Evolutionary conservation across 2,113 vertebrate species (phyloP).

Genomic region (Ceuthmochares aereus): DNA sequence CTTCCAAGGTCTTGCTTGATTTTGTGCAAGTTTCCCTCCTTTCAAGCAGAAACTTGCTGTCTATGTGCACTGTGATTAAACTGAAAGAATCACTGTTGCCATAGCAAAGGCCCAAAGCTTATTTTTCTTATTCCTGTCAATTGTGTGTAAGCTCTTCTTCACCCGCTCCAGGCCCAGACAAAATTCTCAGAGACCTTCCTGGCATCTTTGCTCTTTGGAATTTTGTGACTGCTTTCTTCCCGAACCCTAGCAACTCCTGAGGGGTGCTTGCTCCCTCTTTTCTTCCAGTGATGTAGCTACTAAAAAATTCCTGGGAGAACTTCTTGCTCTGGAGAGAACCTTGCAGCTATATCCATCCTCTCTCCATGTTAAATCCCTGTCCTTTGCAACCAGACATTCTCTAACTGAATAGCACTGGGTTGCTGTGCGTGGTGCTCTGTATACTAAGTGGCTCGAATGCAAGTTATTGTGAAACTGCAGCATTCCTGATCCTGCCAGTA

Average conservation of each 20-base stretch:
- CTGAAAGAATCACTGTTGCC: not conserved
- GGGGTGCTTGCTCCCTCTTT: not conserved
- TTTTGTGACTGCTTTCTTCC: not conserved
- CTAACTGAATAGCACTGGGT: not conserved
- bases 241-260: not conserved
- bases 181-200: not conserved
- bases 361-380: fast-evolving
- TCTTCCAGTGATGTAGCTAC: not conserved
- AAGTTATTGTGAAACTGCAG: conserved; percentile 24
- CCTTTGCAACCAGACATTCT: not conserved
- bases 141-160: not conserved
- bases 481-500: not conserved
- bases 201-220: not conserved
- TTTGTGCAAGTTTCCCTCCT: not conserved
- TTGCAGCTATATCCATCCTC: not conserved
- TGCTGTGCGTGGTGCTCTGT: not conserved
- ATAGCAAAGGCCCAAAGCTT: not conserved
- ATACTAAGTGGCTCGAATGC: conserved; percentile 16
- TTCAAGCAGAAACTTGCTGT: not conserved
- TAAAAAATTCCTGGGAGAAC: not conserved
- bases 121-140: not conserved
- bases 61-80: not conserved
- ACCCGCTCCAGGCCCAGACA: not conserved
- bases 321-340: not conserved
- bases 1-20: not conserved